Percentiles rank a stretch among this genome's conserved stretches.
phyloP scores from a whole-genome alignment of 2,113 vertebrate genomes.

The Oreamnos americanus region DNA sequence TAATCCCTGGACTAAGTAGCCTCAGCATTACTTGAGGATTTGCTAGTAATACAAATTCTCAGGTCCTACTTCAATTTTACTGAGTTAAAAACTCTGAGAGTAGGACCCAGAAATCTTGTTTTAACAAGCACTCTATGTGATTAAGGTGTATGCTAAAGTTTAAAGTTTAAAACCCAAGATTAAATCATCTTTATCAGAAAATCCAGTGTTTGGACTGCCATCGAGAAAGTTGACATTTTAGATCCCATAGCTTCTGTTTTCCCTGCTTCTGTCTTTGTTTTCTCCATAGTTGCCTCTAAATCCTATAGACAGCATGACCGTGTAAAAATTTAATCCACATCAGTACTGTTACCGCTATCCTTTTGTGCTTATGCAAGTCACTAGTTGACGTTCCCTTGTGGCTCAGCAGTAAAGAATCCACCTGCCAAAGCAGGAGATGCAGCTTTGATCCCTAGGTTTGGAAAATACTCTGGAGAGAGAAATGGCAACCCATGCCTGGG shows the following conservation, averaged over 20 bases:
- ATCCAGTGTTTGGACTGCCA: not conserved
- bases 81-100: not conserved
- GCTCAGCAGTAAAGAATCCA: not conserved
- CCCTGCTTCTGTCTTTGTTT: not conserved
- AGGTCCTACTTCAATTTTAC: not conserved
- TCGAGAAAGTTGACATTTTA: not conserved
- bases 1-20: not conserved
- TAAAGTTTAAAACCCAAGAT: not conserved
- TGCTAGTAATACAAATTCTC: not conserved
- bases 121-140: not conserved
- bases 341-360: not conserved
- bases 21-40: not conserved
- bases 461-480: not conserved
- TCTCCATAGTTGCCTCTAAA: not conserved
- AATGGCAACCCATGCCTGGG: not conserved
- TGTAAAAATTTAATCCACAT: not conserved
- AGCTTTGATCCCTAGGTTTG: not conserved
- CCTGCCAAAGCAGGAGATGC: not conserved
- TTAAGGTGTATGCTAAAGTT: not conserved
- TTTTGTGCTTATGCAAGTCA: not conserved
- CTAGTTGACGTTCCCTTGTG: not conserved
- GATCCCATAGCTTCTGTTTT: not conserved
- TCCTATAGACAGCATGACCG: not conserved
- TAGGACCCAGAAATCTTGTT: not conserved
- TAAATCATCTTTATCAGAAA: not conserved